A percentile compares a stretch with the other conserved stretches of the same genome.
These are phyloP conservation scores for Helicoverpa zea DNA, from an alignment of 1,140 invertebrate genomes.

Conservation along the genomic window DNA sequence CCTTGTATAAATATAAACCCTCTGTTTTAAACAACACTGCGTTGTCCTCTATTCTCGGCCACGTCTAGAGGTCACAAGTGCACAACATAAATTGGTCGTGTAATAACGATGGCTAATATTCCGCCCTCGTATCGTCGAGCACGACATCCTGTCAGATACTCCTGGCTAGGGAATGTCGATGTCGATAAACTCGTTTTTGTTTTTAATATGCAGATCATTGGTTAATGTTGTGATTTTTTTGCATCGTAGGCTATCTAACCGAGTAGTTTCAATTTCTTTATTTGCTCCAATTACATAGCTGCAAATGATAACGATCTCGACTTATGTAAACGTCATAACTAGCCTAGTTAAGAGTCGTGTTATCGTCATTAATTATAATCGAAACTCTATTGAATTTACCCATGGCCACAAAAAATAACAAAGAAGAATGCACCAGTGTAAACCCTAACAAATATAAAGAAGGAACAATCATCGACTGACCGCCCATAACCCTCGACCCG, in stretches of 20 bases:
- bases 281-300: not conserved
- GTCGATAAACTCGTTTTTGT: slow-evolving; percentile 34
- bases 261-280: too few species aligned
- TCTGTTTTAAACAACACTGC: slow-evolving; percentile 30
- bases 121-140: slow-evolving; percentile 68
- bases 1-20: slow-evolving; percentile 9
- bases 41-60: slow-evolving; percentile 38
- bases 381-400: not conserved
- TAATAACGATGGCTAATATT: slow-evolving; percentile 60
- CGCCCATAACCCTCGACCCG: slow-evolving; percentile 58
- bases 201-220: slow-evolving; percentile 11
- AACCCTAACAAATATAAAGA: slow-evolving; percentile 52
- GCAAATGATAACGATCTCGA: not conserved
- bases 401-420: not conserved
- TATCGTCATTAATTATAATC: not conserved
- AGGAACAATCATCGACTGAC: slow-evolving; percentile 55
- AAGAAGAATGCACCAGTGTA: slow-evolving; percentile 25
- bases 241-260: not conserved
- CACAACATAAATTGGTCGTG: slow-evolving; percentile 57
- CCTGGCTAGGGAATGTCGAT: slow-evolving; percentile 56
- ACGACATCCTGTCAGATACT: slow-evolving; percentile 71
- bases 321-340: not conserved
- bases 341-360: not conserved
- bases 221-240: slow-evolving; percentile 2
- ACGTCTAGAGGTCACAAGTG: slow-evolving; percentile 56